Base-by-base conservation (phyloP, 2,888 invertebrate genomes). In the Leptinotarsa rubiginosa region DNA sequence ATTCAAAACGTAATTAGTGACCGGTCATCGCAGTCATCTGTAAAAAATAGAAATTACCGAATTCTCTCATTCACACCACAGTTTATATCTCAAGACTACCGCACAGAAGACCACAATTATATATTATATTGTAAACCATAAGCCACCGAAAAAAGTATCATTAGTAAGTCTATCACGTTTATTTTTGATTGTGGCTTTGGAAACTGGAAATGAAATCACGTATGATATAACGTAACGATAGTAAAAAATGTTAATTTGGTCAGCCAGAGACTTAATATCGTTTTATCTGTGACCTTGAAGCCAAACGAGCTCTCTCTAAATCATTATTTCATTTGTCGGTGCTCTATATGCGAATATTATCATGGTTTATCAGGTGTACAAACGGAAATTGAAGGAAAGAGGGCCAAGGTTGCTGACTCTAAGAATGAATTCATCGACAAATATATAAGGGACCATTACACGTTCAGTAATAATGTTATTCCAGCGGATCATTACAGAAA, bases 1-100 rank as follows among this genome's bases (percentile, higher is more conserved):
- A 56, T 69, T 52, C 5, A 56, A 41, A 47, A 69, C 16, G 47
- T 56, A 68, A 54, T 68, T 54, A 54, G 18, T 25, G 41, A 68
- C n/a, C 50, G 49, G n/a, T 49, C 52, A 68, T 52, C 41, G 15
- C 20, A n/a, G 68, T 68, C 68, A 68, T 68, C 41, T 18, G 54
- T 54, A 18, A 20, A 31, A 67, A 68, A 68, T 54, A 68, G 68
- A 68, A 68, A 31, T 54, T 62, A 31, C 52, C 41, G 54, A 54
- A 54, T 67, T 67, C n/a, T 50, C n/a, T 50, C 41, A 65, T 49
- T 65, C 49, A 13, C 20, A 62, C 41, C 62, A n/a, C 62, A 62
- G 10, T 41, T 62, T 7, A n/a, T 62, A 62, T 62, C 62, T 62
- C 31, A 25, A 15, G 13, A 41, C 62, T 4, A n/a, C 62, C 62